Base-by-base conservation (phyloP, 2,113 vertebrate genomes). In the Psilopsiagon aymara region DNA sequence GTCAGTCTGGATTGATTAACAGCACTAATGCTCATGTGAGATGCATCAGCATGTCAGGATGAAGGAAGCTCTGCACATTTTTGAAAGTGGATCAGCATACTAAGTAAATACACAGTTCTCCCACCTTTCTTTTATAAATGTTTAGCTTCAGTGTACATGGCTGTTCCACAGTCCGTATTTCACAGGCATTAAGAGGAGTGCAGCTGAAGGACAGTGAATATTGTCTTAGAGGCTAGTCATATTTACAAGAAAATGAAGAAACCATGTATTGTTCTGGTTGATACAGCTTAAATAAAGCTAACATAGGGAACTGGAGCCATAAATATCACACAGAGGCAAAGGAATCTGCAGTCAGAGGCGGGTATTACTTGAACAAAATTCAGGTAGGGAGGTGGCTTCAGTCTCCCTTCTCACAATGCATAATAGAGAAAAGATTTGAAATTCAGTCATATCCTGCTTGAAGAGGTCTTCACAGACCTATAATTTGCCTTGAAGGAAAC, bases 381-480 rank as follows among this genome's bases (percentile, higher is more conserved):
- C 33, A 17, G 19, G 14, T 10, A 64, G 39, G 33, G 44, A 93
- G 52, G 55, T 53, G 84, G 77, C 33, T 75, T 68, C 51, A 43
- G 46, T 55, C 94, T 92, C 37, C 81, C 70, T 84, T 91, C 41
- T 84, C 44, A 85, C 33, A 78, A 44, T 29, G 17, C 25, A 70
- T 49, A 68, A 53, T 49, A 86, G 83, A 89, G 55, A 60, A 88
- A 81, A 83, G 6, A 67, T 68, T 68, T 91, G 29, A 82, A 96
- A 84, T 71, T 82, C 47, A 85, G 87, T 79, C 85, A 71, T 82
- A 89, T 79, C 82, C 85, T 96, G 82, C 62, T 79, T 43, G 9
- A 68, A 91, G 92, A 92, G 27, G 44, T 77, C 89, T 70, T 95
- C 35, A 15, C 33, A 49, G 29, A 79, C 35, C 57, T 87, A 29